phyloP scores from a whole-genome alignment of 2,888 invertebrate species.

The Taenaris catops region DNA sequence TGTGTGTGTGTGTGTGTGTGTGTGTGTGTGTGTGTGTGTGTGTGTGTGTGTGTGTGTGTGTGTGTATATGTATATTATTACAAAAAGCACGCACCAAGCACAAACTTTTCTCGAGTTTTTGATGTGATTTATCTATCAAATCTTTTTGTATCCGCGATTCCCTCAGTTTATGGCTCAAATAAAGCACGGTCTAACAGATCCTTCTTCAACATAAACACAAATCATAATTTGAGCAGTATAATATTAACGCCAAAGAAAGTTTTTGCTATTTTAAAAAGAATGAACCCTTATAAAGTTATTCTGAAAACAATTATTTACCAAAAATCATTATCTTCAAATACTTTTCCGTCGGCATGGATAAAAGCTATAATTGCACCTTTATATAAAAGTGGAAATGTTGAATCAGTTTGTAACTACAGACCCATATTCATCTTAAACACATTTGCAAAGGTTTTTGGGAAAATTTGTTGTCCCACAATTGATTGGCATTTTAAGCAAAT shows the following conservation, averaged over 20 bases:
- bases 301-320: slow-evolving; percentile 16
- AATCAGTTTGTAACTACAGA: slow-evolving; percentile 17
- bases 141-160: too few relatives aligned
- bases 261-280: slow-evolving; percentile 5
- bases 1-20: too few relatives aligned
- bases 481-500: slow-evolving; percentile 9
- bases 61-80: too few relatives aligned
- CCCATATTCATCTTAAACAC: slow-evolving; percentile 19
- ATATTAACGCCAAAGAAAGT: background rate
- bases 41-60: too few relatives aligned
- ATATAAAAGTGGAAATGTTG: slow-evolving; percentile 10
- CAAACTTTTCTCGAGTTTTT: too few relatives aligned
- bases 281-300: slow-evolving; percentile 5
- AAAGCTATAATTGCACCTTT: slow-evolving; percentile 19
- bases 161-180: too few relatives aligned
- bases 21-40: too few relatives aligned
- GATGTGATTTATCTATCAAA: too few relatives aligned
- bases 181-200: too few relatives aligned
- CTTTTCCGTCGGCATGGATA: slow-evolving; percentile 21
- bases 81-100: too few relatives aligned
- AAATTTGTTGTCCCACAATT: slow-evolving; percentile 10
- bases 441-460: slow-evolving; percentile 21
- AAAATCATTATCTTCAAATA: slow-evolving; percentile 16
- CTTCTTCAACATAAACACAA: too few relatives aligned
- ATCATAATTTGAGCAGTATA: too few relatives aligned